Conservation (phyloP, 1,140 invertebrate genomes). For the Schmidtea mediterranea region DNA sequence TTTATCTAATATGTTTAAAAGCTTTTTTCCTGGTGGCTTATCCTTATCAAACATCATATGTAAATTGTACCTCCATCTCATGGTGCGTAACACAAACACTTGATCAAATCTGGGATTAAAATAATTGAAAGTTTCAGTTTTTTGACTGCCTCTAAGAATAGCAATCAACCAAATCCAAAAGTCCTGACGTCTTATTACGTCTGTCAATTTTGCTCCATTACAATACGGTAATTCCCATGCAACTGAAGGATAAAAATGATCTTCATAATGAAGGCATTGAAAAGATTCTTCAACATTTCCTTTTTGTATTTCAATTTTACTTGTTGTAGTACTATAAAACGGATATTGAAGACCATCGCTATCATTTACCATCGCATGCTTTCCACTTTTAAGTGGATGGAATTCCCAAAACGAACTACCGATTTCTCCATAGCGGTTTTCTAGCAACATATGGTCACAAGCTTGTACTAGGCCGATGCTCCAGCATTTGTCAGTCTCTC, state of each 20-base stretch:
- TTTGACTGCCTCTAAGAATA: neutral
- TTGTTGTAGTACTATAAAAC: constrained; percentile 2
- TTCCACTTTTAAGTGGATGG: neutral
- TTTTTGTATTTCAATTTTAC: neutral
- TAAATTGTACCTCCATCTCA: constrained; percentile 5
- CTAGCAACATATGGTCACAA: constrained; percentile 4
- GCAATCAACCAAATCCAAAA: constrained; percentile 6
- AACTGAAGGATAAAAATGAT: constrained; percentile 6
- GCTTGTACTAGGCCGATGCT: constrained; percentile 3
- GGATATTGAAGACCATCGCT: constrained; percentile 5
- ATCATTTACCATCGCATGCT: constrained; percentile 5
- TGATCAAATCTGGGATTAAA: neutral
- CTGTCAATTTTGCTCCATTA: neutral
- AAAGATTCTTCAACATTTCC: neutral
- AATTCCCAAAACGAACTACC: constrained; percentile 6
- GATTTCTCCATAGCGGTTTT: constrained; percentile 4
- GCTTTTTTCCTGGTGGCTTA: neutral
- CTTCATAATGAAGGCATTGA: constrained; percentile 1
- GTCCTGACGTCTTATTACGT: constrained; percentile 4
- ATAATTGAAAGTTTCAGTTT: constrained; percentile 3
- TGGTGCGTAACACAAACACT: constrained; percentile 1
- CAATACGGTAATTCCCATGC: constrained; percentile 6
- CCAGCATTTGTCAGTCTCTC: neutral
- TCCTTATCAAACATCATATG: constrained; percentile 1
- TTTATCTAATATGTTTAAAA: neutral